phyloP scores from a whole-genome alignment of 2,888 invertebrate genomes.

The Hydraecia micacea region DNA sequence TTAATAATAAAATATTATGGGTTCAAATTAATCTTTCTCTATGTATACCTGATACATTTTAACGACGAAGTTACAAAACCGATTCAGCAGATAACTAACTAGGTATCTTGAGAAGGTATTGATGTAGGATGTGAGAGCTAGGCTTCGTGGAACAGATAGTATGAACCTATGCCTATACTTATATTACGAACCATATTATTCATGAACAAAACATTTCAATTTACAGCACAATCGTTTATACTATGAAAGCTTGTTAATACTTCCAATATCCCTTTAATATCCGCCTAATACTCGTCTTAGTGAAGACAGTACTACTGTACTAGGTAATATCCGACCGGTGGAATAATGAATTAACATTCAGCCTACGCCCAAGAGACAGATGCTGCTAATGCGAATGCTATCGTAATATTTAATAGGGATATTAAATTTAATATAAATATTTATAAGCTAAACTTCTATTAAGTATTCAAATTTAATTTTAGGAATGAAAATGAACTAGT shows the following conservation, averaged over 20 bases:
- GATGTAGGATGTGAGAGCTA: not conserved
- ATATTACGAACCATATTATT: constrained; percentile 15
- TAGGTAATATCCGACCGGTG: constrained; percentile 26
- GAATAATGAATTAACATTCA: constrained; percentile 62
- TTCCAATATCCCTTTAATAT: constrained; percentile 60
- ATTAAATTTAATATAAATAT: constrained; percentile 33
- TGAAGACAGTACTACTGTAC: constrained; percentile 28
- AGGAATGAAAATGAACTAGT: not conserved
- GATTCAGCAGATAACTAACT: not conserved
- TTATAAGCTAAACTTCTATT: not conserved
- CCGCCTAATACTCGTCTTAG: constrained; percentile 41
- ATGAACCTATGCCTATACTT: not conserved
- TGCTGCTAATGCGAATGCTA: constrained; percentile 56
- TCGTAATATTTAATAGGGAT: constrained; percentile 34
- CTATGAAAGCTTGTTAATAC: constrained; percentile 16
- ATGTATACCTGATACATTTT: not conserved
- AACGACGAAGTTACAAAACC: not conserved
- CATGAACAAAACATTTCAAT: constrained; percentile 26
- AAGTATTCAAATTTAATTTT: not conserved
- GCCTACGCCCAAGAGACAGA: constrained; percentile 48
- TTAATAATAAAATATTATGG: not conserved
- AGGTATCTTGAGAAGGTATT: not conserved
- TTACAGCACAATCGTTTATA: constrained; percentile 29
- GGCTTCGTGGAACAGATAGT: not conserved
- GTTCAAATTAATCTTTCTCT: not conserved